Evolutionary conservation across 1,140 invertebrate genomes (phyloP).

Genomic region (Trachelipus rathkii): DNA sequence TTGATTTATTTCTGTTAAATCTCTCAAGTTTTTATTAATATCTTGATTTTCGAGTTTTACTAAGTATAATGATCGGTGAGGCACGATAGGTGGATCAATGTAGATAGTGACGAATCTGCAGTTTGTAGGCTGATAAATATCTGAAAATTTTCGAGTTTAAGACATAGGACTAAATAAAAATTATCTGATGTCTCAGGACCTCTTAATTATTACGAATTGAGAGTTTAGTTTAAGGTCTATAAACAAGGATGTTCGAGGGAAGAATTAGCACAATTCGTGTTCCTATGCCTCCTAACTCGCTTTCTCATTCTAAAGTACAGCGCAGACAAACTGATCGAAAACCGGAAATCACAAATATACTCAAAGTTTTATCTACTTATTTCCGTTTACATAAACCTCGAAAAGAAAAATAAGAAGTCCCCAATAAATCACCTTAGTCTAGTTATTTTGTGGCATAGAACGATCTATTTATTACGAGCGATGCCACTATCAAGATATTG

Average conservation of each 20-base stretch:
- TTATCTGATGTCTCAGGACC: constrained; percentile 39
- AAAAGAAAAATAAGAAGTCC: too few species aligned
- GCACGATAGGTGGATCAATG: constrained; percentile 29
- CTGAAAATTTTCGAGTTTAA: constrained; percentile 43
- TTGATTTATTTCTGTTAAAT: too few species aligned
- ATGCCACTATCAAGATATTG: constrained; percentile 41
- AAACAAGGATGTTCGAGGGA: constrained; percentile 41
- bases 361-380: too few species aligned
- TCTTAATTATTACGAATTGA: constrained; percentile 37
- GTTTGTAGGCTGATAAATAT: constrained; percentile 45
- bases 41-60: not conserved
- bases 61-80: constrained; percentile 26
- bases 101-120: constrained; percentile 27
- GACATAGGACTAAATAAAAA: constrained; percentile 43
- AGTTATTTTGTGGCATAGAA: too few species aligned
- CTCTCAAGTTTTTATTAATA: not conserved
- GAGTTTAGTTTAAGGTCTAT: too few species aligned
- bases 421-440: too few species aligned
- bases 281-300: constrained; percentile 39
- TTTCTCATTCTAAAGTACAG: constrained; percentile 26
- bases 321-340: constrained; percentile 27
- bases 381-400: constrained; percentile 32
- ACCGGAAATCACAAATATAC: constrained; percentile 28
- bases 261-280: constrained; percentile 41
- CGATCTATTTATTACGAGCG: constrained; percentile 47